A percentile compares a stretch with the other conserved stretches of the same genome.
These are phyloP conservation scores for Epinephelus cyanopodus DNA, from an alignment of 2,113 vertebrate genomes.

Conservation along the genomic window DNA sequence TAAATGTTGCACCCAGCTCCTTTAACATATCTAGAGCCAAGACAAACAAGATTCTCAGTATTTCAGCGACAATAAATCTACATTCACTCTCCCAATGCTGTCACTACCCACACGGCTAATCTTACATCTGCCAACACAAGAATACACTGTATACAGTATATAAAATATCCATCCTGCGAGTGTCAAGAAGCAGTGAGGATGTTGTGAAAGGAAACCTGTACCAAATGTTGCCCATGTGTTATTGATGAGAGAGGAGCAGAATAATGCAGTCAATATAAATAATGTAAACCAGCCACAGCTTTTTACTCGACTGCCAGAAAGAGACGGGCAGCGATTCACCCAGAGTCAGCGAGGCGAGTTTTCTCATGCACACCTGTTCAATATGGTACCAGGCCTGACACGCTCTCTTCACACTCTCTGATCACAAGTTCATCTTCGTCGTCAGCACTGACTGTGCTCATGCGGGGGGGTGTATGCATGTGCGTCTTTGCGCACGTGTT, in stretches of 20 bases:
- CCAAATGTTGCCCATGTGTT: constrained; percentile 63
- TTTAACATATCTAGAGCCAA: neutral
- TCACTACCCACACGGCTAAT: neutral
- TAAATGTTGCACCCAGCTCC: no score
- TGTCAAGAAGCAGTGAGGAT: constrained; percentile 16
- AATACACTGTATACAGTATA: constrained; percentile 4
- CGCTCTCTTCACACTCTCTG: constrained; percentile 37
- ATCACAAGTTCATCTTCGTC: constrained; percentile 42
- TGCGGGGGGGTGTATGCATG: neutral
- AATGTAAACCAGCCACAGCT: constrained; percentile 52
- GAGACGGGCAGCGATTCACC: constrained; percentile 25
- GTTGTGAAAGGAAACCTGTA: constrained; percentile 43
- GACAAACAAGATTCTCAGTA: neutral
- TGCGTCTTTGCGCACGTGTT: neutral
- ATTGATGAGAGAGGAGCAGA: constrained; percentile 64
- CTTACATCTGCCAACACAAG: neutral
- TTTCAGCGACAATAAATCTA: neutral
- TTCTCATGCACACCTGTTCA: constrained; percentile 51
- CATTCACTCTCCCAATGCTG: neutral
- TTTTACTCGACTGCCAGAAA: constrained; percentile 40
- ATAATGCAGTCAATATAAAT: constrained; percentile 64
- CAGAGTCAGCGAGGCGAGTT: constrained; percentile 20
- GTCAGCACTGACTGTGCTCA: constrained; percentile 33
- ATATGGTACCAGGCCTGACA: constrained; percentile 7
- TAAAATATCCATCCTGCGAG: constrained; percentile 12